Percentiles rank a stretch among this genome's conserved stretches.
Evolutionary conservation across 30 jellyfish, hydroid and myxozoan species (phyloP).

Genomic region (Catostylus mosaicus): DNA sequence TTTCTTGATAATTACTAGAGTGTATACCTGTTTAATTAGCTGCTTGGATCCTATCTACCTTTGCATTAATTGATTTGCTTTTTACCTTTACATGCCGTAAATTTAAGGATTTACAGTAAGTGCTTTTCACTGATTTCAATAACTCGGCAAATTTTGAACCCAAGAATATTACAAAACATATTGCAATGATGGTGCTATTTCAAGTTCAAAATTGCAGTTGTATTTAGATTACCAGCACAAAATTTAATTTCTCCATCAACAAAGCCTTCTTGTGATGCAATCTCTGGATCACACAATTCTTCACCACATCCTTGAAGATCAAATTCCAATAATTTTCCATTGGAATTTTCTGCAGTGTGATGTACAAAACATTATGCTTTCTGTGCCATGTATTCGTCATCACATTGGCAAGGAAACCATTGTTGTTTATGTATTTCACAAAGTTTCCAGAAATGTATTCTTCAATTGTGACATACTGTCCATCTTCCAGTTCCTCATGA

Average conservation of each 20-base stretch:
- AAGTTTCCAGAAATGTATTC: slow-evolving; percentile 25
- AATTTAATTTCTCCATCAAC: slow-evolving; percentile 13
- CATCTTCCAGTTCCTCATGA: slow-evolving; percentile 25
- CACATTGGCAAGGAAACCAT: slow-evolving; percentile 17
- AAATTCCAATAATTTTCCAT: slow-evolving; percentile 8
- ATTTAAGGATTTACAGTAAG: too few relatives aligned
- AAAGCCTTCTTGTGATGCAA: slow-evolving; percentile 30
- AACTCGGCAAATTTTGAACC: too few relatives aligned
- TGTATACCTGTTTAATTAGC: too few relatives aligned
- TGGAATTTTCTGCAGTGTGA: slow-evolving; percentile 13
- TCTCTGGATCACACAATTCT: slow-evolving; percentile 42
- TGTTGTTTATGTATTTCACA: slow-evolving; percentile 39
- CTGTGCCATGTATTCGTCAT: slow-evolving; percentile 3
- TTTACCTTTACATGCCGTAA: too few relatives aligned
- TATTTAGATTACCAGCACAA: slow-evolving; percentile 26
- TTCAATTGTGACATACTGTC: slow-evolving; percentile 22
- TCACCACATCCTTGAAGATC: slow-evolving; percentile 53
- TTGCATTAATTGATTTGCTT: too few relatives aligned
- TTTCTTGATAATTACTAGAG: too few relatives aligned
- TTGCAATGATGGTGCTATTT: slow-evolving; percentile 14
- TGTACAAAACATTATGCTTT: slow-evolving; percentile 41
- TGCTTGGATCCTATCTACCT: too few relatives aligned
- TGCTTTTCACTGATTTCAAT: too few relatives aligned
- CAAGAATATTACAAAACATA: slow-evolving; percentile 28
- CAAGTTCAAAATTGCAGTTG: slow-evolving; percentile 14